Evolutionary conservation across 2,888 invertebrate genomes (phyloP).

Genomic region (Pristionchus mayeri): DNA sequence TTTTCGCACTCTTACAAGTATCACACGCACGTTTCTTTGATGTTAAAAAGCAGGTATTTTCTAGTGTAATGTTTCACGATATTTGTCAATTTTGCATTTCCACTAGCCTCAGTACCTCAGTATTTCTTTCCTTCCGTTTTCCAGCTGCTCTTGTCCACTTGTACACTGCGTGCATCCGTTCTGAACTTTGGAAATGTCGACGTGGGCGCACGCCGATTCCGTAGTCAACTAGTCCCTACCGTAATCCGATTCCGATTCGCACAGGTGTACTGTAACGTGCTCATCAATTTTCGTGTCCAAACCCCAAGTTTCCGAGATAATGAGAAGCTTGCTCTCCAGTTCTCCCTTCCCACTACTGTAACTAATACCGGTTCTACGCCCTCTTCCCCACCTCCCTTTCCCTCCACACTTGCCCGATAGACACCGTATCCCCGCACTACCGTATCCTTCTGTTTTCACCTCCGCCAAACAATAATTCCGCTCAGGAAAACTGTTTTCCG

Average conservation of each 20-base stretch:
- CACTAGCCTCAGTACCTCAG: background rate
- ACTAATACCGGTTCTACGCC: background rate
- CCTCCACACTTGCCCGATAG: background rate
- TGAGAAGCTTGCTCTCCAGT: background rate
- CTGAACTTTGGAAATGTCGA: background rate
- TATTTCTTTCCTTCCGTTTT: background rate
- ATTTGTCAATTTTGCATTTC: background rate
- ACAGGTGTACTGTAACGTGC: conserved; percentile 26
- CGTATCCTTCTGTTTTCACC: background rate
- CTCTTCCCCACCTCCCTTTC: background rate
- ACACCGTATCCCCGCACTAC: background rate
- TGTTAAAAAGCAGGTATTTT: background rate
- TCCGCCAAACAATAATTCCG: conserved; percentile 1
- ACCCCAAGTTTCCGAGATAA: background rate
- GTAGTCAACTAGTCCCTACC: conserved; percentile 4
- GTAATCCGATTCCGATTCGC: background rate
- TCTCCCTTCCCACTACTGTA: background rate
- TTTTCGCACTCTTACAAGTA: background rate
- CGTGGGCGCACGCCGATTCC: background rate
- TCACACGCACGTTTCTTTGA: background rate
- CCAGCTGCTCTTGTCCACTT: background rate
- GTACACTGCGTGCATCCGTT: no score
- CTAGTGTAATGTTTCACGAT: background rate
- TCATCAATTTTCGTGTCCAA: conserved; percentile 8
- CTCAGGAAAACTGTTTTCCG: background rate